Base-by-base conservation (phyloP, 2,888 invertebrate genomes). In the Calliopum simillimum region DNA sequence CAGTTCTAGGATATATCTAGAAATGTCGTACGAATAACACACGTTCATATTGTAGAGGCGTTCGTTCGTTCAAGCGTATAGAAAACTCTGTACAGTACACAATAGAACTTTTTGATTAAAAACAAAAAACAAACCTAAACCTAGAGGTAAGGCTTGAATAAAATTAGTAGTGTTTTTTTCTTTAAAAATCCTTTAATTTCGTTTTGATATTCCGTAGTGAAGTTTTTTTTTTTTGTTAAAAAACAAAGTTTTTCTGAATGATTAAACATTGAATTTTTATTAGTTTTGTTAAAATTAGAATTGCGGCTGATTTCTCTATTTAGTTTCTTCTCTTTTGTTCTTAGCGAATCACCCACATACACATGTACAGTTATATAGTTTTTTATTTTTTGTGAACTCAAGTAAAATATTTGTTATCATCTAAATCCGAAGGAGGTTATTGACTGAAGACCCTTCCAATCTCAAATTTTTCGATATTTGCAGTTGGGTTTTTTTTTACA, bases 61-160 rank as follows among this genome's bases (percentile, higher is more conserved):
- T 70, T 44, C 61, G 61, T 70, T 44, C 61, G 19, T 44, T 67
- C 67, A 68, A 58, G 68, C 53, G 62, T 64, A 61, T 56, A 56
- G 11, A 61, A n/a, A n/a, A 68, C 64, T 64, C 41, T 55, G 25
- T 41, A 62, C 62, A 61, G 65, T 72, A 61, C 65, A 47, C 56
- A 65, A 43, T 65, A 58, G 65, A 65, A 59, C 47, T 44, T 65
- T 55, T 19, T 19, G 19, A 66, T 55, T 33, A 33, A 33, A 33
- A n/a, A n/a, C n/a, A n/a, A 33, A 33, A 33, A 33, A 33, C 3
- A 62, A 72, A 73, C 71, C 72, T 73, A 74, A 74, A 75, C 68
- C 62, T 72, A 73, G 76, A 77, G 77, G 77, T 77, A 77, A 77
- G 77, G 77, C 75, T 77, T 76, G 76, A 76, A 75, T 67, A 74